Evolutionary conservation across 2,888 invertebrate species (phyloP), one percentile per base, ranked within the genome.

Genomic region (Dastarcus helophoroides): DNA sequence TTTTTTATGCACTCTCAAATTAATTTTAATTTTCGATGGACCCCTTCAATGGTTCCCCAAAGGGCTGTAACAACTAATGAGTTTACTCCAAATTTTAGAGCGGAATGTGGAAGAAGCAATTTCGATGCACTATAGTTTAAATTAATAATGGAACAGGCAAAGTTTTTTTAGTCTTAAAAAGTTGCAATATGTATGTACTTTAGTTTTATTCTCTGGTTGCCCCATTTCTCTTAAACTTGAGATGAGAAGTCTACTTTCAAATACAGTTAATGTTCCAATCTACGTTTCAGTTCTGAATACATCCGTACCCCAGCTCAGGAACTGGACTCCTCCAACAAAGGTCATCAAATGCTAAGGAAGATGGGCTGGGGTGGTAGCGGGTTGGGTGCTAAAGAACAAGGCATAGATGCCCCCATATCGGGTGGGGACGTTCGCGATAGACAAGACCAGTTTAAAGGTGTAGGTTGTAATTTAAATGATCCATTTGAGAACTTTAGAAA

Each of bases 281-380:
- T n/a, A n/a, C n/a, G 10, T 28, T 43, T 36, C 32, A 32, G 35
- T 41, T 36, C 33, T 7, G 27, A 23, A 14, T 33, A 29, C 22
- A 26, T 33, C 29, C 14, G 26, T 33, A 47, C 10, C 10, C 27
- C 26, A 9, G 4, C 42, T 9, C 50, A 78, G 43, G 82, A 82
- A 40, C 64, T 86, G 35, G 90, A 91, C 53, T 75, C 88, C 34
- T 79, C 79, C 38, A 97, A 97, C 64, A 94, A 93, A 58, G 97
- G 97, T 0, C 97, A 97, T 64, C 93, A 94, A 64, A 74, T 98
- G 65, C 69, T 97, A 37, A 84, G 82, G 62, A 93, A 93, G 68
- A 97, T 98, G 95, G 97, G 95, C 3, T 98, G 97, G 97, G 79
- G 83, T 37, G 95, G 95, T 21, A 79, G 78, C 22, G 97, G 97